These are phyloP conservation scores for Ooceraea biroi DNA, from an alignment of 1,140 invertebrate species.

Conservation along the genomic window DNA sequence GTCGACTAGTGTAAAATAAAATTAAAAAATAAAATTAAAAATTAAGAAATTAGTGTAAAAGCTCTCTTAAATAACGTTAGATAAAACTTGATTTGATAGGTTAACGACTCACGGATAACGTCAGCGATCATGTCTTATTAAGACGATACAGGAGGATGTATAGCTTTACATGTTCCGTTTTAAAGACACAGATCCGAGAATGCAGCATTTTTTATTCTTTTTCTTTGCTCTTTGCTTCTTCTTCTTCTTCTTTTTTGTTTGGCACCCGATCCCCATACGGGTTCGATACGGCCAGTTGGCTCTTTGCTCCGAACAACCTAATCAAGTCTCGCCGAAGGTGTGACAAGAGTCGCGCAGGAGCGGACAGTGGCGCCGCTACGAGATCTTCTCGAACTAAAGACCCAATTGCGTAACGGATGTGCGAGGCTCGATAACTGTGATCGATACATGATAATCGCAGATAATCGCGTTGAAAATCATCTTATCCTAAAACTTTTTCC, in stretches of 20 bases:
- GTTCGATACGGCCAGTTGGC: no score
- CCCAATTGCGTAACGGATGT: not conserved
- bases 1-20: no score
- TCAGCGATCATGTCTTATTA: constrained; percentile 20
- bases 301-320: constrained; percentile 3
- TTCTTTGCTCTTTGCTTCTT: no score
- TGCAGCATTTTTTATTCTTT: not conserved
- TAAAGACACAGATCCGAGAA: constrained; percentile 15
- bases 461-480: not conserved
- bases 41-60: no score
- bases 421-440: constrained; percentile 11
- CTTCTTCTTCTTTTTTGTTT: no score
- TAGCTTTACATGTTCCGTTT: not conserved
- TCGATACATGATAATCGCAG: no score
- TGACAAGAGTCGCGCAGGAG: not conserved
- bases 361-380: constrained; percentile 7
- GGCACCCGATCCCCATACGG: no score
- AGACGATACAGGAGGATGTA: not conserved
- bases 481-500: not conserved
- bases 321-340: not conserved
- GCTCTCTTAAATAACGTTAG: no score
- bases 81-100: not conserved
- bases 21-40: no score
- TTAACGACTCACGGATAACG: constrained; percentile 8
- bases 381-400: constrained; percentile 11